Base-by-base conservation (phyloP, 2,113 vertebrate genomes). In the Rhinolophus ferrumequinum region DNA sequence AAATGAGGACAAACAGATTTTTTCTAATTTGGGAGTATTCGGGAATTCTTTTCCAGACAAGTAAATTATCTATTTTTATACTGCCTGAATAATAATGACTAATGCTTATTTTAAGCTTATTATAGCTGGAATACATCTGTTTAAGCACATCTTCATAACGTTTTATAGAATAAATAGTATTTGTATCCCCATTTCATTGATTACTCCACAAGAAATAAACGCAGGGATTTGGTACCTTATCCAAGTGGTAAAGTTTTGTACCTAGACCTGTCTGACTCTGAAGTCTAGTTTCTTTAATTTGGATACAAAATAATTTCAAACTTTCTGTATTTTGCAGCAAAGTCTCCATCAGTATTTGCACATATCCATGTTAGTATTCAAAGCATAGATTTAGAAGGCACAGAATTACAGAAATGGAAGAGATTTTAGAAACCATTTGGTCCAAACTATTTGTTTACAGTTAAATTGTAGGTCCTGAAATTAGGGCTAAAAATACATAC, bases 251-350 rank as follows among this genome's bases (percentile, higher is more conserved):
- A 90, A 75, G 66, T 89, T 64, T 79, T 94, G 11, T 24, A 66
- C 13, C 4, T 58, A 62, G 35, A 56, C 12, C 56, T 77, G 1
- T 54, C 58, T 96, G 22, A 75, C 33, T 82, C 60, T 9, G 8
- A 86, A 88, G n/a, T 33, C 70, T 77, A 58, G 33, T 35, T 73
- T 94, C 14, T 96, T 73, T 50, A 93, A 67, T 35, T 62, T 82
- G 24, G 1, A 85, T 38, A 69, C 67, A 86, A 93, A 82, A 67
- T 76, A 93, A 72, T 38, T 76, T 62, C 26, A 86, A 94, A 73
- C 18, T 69, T 81, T 52, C 50, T 87, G n/a, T 8, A 30, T 73
- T 95, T 96, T 62, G 83, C 35, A 83, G 70, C 18, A 79, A 97
- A 94, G 75, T 7, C 14, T 73, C 10, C 15, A 66, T 92, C 24